These are phyloP conservation scores for Hybos culiciformis DNA, from an alignment of 2,888 invertebrate genomes.

Conservation along the genomic window DNA sequence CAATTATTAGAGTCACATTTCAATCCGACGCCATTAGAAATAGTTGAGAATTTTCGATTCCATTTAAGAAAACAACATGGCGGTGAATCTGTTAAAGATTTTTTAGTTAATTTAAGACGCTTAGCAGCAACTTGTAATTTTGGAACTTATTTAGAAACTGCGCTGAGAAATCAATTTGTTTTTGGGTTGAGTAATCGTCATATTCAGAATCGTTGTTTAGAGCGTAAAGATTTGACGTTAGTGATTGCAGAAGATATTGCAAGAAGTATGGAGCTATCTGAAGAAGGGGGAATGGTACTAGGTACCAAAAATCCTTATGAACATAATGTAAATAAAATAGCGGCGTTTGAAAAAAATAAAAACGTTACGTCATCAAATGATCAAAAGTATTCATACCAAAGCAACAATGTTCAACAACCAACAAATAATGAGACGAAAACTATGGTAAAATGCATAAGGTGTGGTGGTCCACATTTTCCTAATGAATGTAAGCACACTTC, in stretches of 20 bases:
- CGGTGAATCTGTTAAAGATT: not conserved
- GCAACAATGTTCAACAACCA: not conserved
- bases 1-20: not conserved
- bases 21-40: constrained; percentile 15
- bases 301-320: too few species aligned
- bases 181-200: constrained; percentile 17
- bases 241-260: constrained; percentile 17
- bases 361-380: too few species aligned
- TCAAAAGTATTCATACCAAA: not conserved
- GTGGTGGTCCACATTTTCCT: not conserved
- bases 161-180: constrained; percentile 18
- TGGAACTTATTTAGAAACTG: constrained; percentile 16
- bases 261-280: constrained; percentile 15
- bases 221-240: constrained; percentile 15
- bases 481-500: not conserved
- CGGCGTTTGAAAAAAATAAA: not conserved
- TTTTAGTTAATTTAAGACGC: constrained; percentile 10
- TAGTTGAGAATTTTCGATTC: constrained; percentile 17
- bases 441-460: not conserved
- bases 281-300: constrained; percentile 12
- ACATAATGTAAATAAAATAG: not conserved
- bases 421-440: too few species aligned
- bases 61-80: constrained; percentile 13
- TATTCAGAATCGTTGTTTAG: constrained; percentile 17
- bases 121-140: constrained; percentile 16